Conservation (phyloP, 2,113 vertebrate species). For the Galbula dea region DNA sequence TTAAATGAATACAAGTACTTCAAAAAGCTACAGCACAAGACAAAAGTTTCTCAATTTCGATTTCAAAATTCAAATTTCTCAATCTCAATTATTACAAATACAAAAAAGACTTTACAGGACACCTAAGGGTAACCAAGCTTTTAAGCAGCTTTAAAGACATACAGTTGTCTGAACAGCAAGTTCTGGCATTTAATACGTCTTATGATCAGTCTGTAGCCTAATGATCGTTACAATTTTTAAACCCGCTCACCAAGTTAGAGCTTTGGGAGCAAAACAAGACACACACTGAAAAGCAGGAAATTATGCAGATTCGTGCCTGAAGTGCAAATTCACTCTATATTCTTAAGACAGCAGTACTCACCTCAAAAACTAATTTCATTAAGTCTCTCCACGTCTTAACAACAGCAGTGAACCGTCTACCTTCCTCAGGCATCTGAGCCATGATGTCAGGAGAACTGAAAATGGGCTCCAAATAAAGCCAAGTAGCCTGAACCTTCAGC, state of each 20-base stretch:
- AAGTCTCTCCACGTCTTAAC: slow-evolving; percentile 84
- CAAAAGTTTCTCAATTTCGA: too few species aligned
- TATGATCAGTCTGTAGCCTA: background rate
- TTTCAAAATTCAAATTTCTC: too few species aligned
- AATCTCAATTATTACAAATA: background rate
- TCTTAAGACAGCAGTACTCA: slow-evolving; percentile 46
- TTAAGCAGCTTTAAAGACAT: background rate
- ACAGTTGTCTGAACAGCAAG: background rate
- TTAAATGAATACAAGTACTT: background rate
- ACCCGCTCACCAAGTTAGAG: background rate
- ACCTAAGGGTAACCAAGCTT: background rate
- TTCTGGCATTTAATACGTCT: background rate
- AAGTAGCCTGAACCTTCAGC: slow-evolving; percentile 87
- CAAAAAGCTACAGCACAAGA: background rate
- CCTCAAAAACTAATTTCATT: slow-evolving; percentile 79
- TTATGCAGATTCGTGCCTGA: background rate
- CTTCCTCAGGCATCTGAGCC: slow-evolving; percentile 88
- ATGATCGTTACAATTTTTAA: background rate
- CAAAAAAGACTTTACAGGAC: background rate
- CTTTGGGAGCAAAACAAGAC: background rate
- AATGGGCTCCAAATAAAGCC: slow-evolving; percentile 88
- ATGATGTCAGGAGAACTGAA: slow-evolving; percentile 89
- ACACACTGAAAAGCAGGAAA: background rate
- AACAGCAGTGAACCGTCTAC: slow-evolving; percentile 78
- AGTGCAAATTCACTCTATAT: background rate